Evolutionary conservation across 30 jellyfish, hydroid and myxozoan species (phyloP).

Genomic region (Chrysaora quinquecirrha): DNA sequence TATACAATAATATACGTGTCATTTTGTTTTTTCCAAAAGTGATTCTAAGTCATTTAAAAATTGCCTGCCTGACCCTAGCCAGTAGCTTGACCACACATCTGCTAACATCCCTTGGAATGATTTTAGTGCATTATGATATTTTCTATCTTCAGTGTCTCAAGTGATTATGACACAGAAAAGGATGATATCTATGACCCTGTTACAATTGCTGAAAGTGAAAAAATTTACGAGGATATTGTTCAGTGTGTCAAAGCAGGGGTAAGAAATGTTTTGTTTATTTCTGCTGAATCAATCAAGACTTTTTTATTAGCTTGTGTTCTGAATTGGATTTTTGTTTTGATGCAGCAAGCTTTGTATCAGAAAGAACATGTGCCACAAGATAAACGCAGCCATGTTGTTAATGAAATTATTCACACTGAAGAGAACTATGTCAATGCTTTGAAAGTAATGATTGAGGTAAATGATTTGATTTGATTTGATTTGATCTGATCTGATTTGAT

Average conservation of each 20-base stretch:
- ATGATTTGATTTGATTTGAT: neutral
- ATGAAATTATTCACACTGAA: conserved; percentile 93
- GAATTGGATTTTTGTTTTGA: too few relatives aligned
- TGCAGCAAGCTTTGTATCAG: conserved; percentile 27
- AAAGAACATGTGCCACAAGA: conserved; percentile 43
- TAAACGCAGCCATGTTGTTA: conserved; percentile 82
- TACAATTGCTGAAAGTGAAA: conserved; percentile 78
- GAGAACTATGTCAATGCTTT: conserved; percentile 88
- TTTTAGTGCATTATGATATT: too few relatives aligned
- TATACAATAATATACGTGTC: too few relatives aligned
- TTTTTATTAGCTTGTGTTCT: too few relatives aligned
- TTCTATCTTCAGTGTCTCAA: neutral
- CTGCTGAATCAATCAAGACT: too few relatives aligned
- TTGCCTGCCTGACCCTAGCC: too few relatives aligned
- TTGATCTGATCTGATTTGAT: neutral
- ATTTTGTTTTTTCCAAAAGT: too few relatives aligned
- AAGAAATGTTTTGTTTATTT: too few relatives aligned
- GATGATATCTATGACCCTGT: conserved; percentile 89
- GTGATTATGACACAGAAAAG: conserved; percentile 45
- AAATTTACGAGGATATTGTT: conserved; percentile 91
- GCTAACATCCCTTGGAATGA: too few relatives aligned
- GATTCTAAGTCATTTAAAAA: too few relatives aligned
- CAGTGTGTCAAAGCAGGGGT: conserved; percentile 73
- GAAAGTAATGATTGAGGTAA: conserved; percentile 94
- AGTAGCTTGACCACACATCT: too few relatives aligned